A percentile compares a stretch with the other conserved stretches of the same genome.
Conservation (phyloP, 2,797 vertebrate genomes). For the Hylomyscus alleni region DNA sequence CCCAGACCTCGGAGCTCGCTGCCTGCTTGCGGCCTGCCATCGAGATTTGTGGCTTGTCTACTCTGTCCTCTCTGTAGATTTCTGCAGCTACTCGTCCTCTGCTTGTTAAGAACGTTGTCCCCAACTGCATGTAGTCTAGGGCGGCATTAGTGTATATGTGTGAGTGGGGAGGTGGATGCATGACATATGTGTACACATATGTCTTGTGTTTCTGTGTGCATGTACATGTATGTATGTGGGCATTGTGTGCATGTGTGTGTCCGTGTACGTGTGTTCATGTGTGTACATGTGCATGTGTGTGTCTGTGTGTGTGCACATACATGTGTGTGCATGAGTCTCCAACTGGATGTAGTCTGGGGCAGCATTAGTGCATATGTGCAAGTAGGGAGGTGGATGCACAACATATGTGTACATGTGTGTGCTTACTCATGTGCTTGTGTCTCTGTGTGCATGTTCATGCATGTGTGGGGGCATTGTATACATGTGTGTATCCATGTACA, state of each 20-base stretch:
- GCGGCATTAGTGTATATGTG: background rate
- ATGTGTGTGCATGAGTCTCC: too few species aligned
- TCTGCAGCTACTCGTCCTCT: background rate
- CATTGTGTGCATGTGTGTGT: background rate
- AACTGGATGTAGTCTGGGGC: too few species aligned
- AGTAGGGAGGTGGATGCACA: too few species aligned
- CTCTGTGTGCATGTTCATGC: too few species aligned
- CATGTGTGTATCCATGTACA: too few species aligned
- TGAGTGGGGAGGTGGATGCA: background rate
- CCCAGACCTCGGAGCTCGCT: conserved; percentile 57
- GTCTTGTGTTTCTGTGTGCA: too few species aligned
- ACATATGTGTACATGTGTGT: too few species aligned
- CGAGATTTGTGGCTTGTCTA: conserved; percentile 74
- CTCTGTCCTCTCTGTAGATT: conserved; percentile 49
- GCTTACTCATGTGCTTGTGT: too few species aligned
- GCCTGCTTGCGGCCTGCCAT: conserved; percentile 64
- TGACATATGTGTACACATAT: background rate
- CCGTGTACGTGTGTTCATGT: too few species aligned
- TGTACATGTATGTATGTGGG: background rate
- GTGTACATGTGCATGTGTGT: background rate
- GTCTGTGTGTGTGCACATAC: too few species aligned
- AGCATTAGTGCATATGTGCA: too few species aligned
- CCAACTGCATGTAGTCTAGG: background rate
- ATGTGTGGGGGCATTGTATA: rapidly evolving
- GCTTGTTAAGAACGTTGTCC: conserved; percentile 63